Evolutionary conservation across 2,888 invertebrate genomes (phyloP).

Genomic region (Noctua comes): DNA sequence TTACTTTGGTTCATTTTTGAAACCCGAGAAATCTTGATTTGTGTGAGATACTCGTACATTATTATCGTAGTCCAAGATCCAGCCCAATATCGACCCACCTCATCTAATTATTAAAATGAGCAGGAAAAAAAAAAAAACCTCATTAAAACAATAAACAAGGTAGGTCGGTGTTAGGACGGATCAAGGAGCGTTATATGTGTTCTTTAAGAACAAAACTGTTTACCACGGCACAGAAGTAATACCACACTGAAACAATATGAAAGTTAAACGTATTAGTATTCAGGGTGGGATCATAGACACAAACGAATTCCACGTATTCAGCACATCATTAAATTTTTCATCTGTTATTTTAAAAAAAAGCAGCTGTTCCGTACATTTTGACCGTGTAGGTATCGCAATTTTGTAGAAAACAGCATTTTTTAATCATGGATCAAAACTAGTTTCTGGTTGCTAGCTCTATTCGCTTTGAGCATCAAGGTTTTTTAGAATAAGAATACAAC

Average conservation of each 20-base stretch:
- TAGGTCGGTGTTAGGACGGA: background rate
- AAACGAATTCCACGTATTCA: no score
- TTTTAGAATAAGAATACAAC: no score
- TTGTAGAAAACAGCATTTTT: no score
- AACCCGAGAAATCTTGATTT: slow-evolving; percentile 1
- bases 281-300: no score
- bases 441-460: no score
- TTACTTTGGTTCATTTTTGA: background rate
- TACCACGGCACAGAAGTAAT: slow-evolving; percentile 75
- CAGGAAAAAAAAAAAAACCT: no score
- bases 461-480: no score
- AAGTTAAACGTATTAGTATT: background rate
- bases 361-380: no score
- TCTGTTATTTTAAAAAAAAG: no score
- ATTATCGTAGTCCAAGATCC: slow-evolving; percentile 15
- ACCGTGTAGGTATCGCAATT: no score
- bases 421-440: no score
- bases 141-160: background rate
- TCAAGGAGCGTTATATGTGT: slow-evolving; percentile 13
- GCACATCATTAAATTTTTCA: no score
- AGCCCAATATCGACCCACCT: background rate
- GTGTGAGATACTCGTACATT: background rate
- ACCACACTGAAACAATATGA: slow-evolving; percentile 76
- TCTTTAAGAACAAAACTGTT: slow-evolving; percentile 72
- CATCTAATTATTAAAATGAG: slow-evolving; percentile 4